A percentile compares a stretch with the other conserved stretches of the same genome.
These are phyloP conservation scores for Anoplopoma fimbria DNA, from an alignment of 2,113 vertebrate species.

Conservation along the genomic window DNA sequence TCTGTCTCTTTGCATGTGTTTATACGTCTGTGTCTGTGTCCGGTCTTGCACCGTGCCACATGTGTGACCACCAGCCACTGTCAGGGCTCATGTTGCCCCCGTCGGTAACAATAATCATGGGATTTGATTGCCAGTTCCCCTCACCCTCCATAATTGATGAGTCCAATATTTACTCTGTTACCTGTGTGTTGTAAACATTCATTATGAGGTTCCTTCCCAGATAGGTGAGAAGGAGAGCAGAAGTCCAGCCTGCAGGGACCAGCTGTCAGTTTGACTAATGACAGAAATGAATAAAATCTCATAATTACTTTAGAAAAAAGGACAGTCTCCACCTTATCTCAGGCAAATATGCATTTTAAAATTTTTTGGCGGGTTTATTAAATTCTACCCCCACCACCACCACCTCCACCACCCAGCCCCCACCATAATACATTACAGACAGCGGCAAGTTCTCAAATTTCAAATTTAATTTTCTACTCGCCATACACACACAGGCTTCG, in stretches of 20 bases:
- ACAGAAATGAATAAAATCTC: slow-evolving; percentile 89
- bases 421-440: slow-evolving; percentile 83
- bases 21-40: background rate
- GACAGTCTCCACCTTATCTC: slow-evolving; percentile 86
- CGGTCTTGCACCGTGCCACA: slow-evolving; percentile 16
- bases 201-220: slow-evolving; percentile 84
- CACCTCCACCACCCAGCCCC: slow-evolving; percentile 56
- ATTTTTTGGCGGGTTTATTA: slow-evolving; percentile 86
- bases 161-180: slow-evolving; percentile 95
- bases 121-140: slow-evolving; percentile 89
- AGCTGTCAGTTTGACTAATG: slow-evolving; percentile 90
- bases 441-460: slow-evolving; percentile 87
- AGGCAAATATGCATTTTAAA: slow-evolving; percentile 87
- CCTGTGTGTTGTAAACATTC: slow-evolving; percentile 95
- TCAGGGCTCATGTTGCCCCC: slow-evolving; percentile 71
- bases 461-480: slow-evolving; percentile 86
- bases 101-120: slow-evolving; percentile 87
- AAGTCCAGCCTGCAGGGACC: slow-evolving; percentile 89
- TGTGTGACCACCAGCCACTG: slow-evolving; percentile 65
- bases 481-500: slow-evolving; percentile 75
- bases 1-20: slow-evolving; percentile 12
- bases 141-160: slow-evolving; percentile 93
- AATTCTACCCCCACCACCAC: slow-evolving; percentile 74
- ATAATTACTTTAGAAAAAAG: slow-evolving; percentile 89
- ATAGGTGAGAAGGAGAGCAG: slow-evolving; percentile 87